A percentile compares a stretch with the other conserved stretches of the same genome.
phyloP scores from a whole-genome alignment of 2,888 invertebrate species.

The Andrena hattorfiana region DNA sequence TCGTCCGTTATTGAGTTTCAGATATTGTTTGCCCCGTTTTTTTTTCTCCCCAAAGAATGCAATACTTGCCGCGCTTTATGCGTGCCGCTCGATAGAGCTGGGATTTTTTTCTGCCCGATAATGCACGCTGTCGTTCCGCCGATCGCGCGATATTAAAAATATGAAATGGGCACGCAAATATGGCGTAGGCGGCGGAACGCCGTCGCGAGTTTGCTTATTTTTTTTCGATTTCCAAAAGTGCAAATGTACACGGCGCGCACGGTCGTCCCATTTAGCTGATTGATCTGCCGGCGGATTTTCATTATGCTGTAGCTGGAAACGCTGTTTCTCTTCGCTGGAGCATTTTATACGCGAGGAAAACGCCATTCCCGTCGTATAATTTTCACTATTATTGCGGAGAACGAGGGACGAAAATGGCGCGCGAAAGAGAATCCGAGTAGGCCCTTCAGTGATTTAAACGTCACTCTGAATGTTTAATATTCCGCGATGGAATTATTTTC shows the following conservation, averaged over 20 bases:
- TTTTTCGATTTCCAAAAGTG: slow-evolving; percentile 22
- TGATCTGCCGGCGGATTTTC: slow-evolving; percentile 39
- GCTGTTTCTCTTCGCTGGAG: slow-evolving; percentile 5
- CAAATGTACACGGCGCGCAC: not conserved
- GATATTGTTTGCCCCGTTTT: slow-evolving; percentile 19
- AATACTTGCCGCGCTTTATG: not conserved
- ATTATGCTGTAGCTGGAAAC: slow-evolving; percentile 26
- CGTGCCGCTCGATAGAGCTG: not conserved
- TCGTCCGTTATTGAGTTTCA: slow-evolving; percentile 18
- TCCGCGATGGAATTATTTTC: not conserved
- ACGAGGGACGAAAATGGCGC: not conserved
- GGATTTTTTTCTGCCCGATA: slow-evolving; percentile 5
- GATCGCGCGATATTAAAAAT: slow-evolving; percentile 38
- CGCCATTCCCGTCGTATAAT: not conserved
- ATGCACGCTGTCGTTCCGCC: slow-evolving; percentile 17
- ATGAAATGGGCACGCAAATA: slow-evolving; percentile 1
- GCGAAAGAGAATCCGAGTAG: not conserved
- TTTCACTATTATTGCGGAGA: not conserved
- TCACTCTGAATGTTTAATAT: not conserved
- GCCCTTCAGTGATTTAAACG: not conserved
- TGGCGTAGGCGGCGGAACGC: not conserved
- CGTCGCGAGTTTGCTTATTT: not conserved
- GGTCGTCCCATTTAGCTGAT: slow-evolving; percentile 46
- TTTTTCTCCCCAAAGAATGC: not conserved
- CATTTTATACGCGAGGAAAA: slow-evolving; percentile 25